phyloP scores from a whole-genome alignment of 2,888 invertebrate species.

The Agonopterix arenella region DNA sequence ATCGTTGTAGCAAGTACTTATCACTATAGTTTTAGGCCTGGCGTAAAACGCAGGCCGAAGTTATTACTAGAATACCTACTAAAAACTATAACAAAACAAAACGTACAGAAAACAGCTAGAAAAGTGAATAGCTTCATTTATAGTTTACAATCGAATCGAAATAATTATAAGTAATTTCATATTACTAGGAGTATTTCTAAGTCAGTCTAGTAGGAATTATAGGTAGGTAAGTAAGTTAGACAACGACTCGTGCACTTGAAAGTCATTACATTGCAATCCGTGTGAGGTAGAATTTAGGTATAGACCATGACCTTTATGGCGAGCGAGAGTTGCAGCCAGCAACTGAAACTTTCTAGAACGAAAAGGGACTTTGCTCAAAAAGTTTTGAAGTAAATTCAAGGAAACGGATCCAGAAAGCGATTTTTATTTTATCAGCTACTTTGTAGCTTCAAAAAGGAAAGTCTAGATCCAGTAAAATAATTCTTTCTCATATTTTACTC shows the following conservation, averaged over 20 bases:
- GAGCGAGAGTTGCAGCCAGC: too few species aligned
- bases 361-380: too few species aligned
- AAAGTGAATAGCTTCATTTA: conserved; percentile 28
- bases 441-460: too few species aligned
- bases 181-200: conserved; percentile 62
- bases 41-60: conserved; percentile 1
- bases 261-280: conserved; percentile 27
- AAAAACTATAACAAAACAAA: conserved; percentile 5
- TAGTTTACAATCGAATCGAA: conserved; percentile 50
- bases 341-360: too few species aligned
- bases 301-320: not conserved
- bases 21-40: conserved; percentile 18
- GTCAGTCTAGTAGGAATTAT: conserved; percentile 71
- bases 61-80: conserved; percentile 1
- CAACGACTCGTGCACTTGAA: conserved; percentile 45
- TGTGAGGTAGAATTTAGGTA: conserved; percentile 48
- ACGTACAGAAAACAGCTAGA: conserved; percentile 28
- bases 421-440: too few species aligned
- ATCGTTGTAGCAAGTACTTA: conserved; percentile 49
- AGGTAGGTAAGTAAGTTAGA: conserved; percentile 36
- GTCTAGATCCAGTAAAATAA: too few species aligned
- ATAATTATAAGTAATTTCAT: conserved; percentile 37
- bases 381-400: too few species aligned
- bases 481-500: too few species aligned
- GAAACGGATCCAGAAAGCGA: too few species aligned